Evolutionary conservation across 1,140 invertebrate genomes (phyloP).

Genomic region (Sesamia nonagrioides): DNA sequence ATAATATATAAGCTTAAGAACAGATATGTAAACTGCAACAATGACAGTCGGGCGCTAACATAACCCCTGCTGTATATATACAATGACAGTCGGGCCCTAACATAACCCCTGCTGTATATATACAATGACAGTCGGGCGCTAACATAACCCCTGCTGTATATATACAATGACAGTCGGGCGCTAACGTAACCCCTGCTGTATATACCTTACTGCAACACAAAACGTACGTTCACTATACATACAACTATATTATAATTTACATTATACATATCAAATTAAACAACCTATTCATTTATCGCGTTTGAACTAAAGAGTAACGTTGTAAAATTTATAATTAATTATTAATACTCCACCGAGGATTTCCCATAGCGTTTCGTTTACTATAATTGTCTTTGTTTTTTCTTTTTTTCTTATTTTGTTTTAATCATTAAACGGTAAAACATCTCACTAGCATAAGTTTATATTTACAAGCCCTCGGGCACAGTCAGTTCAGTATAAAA

Average conservation of each 20-base stretch:
- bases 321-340: conserved; percentile 74
- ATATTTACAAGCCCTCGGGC: conserved; percentile 80
- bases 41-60: conserved; percentile 48
- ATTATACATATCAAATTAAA: conserved; percentile 65
- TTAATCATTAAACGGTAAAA: conserved; percentile 81
- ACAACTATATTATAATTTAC: conserved; percentile 57
- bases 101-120: conserved; percentile 53
- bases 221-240: conserved; percentile 51
- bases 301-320: conserved; percentile 68
- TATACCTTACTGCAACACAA: conserved; percentile 54
- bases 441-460: conserved; percentile 83
- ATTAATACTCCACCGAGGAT: conserved; percentile 72
- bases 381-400: conserved; percentile 76
- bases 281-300: conserved; percentile 55
- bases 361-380: conserved; percentile 62
- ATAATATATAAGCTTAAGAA: conserved; percentile 79
- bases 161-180: conserved; percentile 42
- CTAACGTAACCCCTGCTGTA: conserved; percentile 53
- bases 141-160: conserved; percentile 54
- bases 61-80: conserved; percentile 53
- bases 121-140: conserved; percentile 43
- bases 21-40: conserved; percentile 74
- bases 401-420: conserved; percentile 64
- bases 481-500: conserved; percentile 81
- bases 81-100: conserved; percentile 47